phyloP scores from a whole-genome alignment of 1,140 invertebrate species.

The Polypedilum vanderplanki region DNA sequence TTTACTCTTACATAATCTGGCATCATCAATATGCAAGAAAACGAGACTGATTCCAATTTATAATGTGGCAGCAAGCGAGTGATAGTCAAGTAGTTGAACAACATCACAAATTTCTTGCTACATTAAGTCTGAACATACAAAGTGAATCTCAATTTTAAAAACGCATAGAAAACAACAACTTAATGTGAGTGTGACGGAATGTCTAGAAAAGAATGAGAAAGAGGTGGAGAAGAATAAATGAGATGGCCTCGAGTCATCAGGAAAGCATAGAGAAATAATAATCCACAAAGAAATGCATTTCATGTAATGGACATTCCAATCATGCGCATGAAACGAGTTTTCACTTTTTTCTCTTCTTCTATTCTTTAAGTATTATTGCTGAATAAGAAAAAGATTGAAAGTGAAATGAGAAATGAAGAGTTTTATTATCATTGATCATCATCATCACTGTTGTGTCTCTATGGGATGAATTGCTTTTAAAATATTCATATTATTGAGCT shows the following conservation, averaged over 20 bases:
- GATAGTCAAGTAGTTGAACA: neutral
- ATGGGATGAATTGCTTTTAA: neutral
- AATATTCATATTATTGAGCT: neutral
- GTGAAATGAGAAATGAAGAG: neutral
- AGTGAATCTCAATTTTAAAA: no score
- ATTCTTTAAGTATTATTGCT: neutral
- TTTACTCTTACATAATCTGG: neutral
- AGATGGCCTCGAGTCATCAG: neutral
- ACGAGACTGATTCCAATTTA: neutral
- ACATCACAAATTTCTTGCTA: conserved; percentile 17
- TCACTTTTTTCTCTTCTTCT: neutral
- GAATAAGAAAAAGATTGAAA: neutral
- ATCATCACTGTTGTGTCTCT: neutral
- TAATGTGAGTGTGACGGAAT: conserved; percentile 11
- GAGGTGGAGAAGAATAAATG: neutral
- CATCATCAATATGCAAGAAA: conserved; percentile 9
- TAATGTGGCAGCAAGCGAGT: neutral
- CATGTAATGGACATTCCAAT: neutral
- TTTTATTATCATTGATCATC: neutral
- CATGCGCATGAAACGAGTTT: neutral
- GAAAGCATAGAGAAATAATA: neutral
- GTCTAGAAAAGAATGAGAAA: neutral
- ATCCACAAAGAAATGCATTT: neutral
- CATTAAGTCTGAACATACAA: neutral
- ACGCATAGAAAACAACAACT: neutral